Evolutionary conservation across 2,888 invertebrate genomes (phyloP).

Genomic region (Aleiodes leptofemur): DNA sequence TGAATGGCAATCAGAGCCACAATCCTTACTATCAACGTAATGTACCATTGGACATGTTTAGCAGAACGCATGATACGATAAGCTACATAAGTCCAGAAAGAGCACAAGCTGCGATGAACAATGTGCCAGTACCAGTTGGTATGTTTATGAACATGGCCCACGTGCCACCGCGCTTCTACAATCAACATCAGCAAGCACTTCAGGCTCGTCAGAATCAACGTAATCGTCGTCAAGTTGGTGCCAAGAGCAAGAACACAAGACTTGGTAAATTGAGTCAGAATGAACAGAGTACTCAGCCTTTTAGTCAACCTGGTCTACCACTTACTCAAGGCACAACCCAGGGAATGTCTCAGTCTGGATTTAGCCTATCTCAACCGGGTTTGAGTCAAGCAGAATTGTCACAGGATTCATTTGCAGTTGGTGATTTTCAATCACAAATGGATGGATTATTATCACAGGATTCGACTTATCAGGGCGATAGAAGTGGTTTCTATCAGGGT

Average conservation of each 20-base stretch:
- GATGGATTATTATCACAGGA: slow-evolving; percentile 96
- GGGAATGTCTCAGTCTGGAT: slow-evolving; percentile 84
- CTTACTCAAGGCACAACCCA: slow-evolving; percentile 77
- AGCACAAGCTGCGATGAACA: slow-evolving; percentile 84
- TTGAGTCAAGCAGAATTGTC: slow-evolving; percentile 83
- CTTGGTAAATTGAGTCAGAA: slow-evolving; percentile 79
- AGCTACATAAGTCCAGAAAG: slow-evolving; percentile 94
- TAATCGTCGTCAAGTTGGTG: slow-evolving; percentile 62
- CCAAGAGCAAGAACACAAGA: slow-evolving; percentile 67
- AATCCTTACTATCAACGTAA: slow-evolving; percentile 74
- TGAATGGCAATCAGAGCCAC: slow-evolving; percentile 70
- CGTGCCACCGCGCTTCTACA: slow-evolving; percentile 85
- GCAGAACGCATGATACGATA: slow-evolving; percentile 90
- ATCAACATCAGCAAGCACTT: slow-evolving; percentile 84
- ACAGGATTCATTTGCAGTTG: slow-evolving; percentile 88
- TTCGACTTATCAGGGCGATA: slow-evolving; percentile 86
- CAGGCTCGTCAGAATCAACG: slow-evolving; percentile 78
- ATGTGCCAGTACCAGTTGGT: slow-evolving; percentile 93
- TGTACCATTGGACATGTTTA: slow-evolving; percentile 80
- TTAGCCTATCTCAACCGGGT: slow-evolving; percentile 83
- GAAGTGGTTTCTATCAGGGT: slow-evolving; percentile 79
- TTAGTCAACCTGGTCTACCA: slow-evolving; percentile 76
- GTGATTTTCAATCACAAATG: slow-evolving; percentile 94
- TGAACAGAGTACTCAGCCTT: slow-evolving; percentile 85
- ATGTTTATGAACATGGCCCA: slow-evolving; percentile 95